Base-by-base conservation (phyloP, 2,888 invertebrate genomes). In the Neoitamus cyanurus region DNA sequence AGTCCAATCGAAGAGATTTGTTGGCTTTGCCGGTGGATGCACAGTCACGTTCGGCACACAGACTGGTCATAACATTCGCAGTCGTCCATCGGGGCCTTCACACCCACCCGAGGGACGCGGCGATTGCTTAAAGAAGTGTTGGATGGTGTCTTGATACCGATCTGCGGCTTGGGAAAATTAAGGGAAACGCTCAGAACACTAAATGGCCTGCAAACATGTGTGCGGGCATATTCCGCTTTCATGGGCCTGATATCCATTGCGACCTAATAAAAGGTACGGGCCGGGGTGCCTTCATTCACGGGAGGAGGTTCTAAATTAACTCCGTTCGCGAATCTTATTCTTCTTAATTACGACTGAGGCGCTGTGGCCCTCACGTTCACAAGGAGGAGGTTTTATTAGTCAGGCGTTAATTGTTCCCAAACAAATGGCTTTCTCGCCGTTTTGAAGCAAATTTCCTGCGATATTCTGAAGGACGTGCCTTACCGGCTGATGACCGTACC, bases 31-130 rank as follows among this genome's bases (percentile, higher is more conserved):
- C 20, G 13, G 36, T 46, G 42, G 42, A 83, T 83, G 69, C 70
- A 37, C 7, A 83, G 83, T 83, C 83, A 83, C 83, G 83, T 83
- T 83, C 83, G 42, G 83, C n/a, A 83, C 83, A 83, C 83, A 83
- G 70, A 42, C 30, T 42, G 83, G 72, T 42, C 70, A 70, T 70
- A 80, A 58, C 80, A 58, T 48, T 58, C 80, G 11, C 25, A 48
- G 80, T 30, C 42, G 31, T 58, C 58, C 42, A 30, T 46, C 15
- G 46, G 15, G 68, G 9, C 11, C 31, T 58, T 11, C 48, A 58
- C 80, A 80, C 80, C 80, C 80, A 80, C 80, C 58, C 31, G 28
- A n/a, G 34, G 15, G 58, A 58, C 25, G 15, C 34, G 34, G 37
- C 37, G 25, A 75, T 42, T 75, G 30, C 20, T 68, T 58, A 42